Conservation (phyloP, 2,113 vertebrate genomes). For the Tapirus terrestris region DNA sequence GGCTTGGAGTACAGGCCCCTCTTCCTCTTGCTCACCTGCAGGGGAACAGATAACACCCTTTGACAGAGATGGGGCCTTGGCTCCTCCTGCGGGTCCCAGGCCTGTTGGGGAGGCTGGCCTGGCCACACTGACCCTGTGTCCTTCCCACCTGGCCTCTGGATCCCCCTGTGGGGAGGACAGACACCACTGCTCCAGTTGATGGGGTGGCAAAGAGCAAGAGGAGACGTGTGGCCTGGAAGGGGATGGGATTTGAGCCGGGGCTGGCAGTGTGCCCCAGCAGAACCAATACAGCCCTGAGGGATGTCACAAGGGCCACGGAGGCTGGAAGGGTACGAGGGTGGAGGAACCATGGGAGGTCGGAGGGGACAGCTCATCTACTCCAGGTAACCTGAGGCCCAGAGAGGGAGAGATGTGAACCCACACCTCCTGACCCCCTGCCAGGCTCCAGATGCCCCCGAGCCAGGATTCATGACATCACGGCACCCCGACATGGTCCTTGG, state of each 20-base stretch:
- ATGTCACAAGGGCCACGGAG: neutral
- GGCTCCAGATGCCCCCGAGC: neutral
- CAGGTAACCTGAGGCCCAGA: neutral
- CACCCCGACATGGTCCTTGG: neutral
- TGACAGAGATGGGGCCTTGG: neutral
- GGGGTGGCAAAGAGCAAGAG: neutral
- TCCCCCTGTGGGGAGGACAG: neutral
- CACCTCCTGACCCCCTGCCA: neutral
- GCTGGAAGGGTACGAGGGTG: neutral
- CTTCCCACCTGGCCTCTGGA: rapidly evolving
- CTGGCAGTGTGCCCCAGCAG: neutral
- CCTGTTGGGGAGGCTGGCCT: neutral
- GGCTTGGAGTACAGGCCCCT: neutral
- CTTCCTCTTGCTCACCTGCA: neutral
- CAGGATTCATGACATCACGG: neutral
- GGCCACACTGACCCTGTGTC: neutral
- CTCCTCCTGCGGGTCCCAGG: neutral
- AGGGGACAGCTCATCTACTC: neutral
- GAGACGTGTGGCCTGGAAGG: neutral
- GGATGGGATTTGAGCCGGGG: rapidly evolving
- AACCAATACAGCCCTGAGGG: too few relatives aligned
- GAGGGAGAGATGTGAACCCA: neutral
- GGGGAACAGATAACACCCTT: too few relatives aligned
- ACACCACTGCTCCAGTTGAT: rapidly evolving
- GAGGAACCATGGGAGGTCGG: rapidly evolving